Base-by-base conservation (phyloP, 2,888 invertebrate species). In the Mesorhabditis sp. region DNA sequence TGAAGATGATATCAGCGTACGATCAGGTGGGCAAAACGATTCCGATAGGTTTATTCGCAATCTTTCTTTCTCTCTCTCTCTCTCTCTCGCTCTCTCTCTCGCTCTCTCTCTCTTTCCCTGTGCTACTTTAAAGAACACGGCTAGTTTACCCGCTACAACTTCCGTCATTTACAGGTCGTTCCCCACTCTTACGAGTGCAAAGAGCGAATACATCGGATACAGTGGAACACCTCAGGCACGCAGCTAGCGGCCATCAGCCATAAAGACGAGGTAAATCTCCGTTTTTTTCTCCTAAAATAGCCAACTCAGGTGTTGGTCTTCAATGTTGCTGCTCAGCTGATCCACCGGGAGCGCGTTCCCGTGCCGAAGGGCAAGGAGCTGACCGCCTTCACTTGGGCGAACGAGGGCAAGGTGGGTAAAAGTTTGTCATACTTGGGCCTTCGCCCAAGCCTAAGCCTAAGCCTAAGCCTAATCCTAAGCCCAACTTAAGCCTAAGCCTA, bases 351-450 rank as follows among this genome's bases (percentile, higher is more conserved):
- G 13, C 50, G 68, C 13, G 66, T 75, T 5, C 4, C 67, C 10
- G 28, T 70, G 3, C 44, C 70, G 13, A 15, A 15, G 15, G 72
- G 65, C 5, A 71, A 74, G 58, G 69, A 68, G 43, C 66, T 96
- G 68, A 92, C 94, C 67, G 94, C 95, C 2, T 88, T 98, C 84
- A 96, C 96, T 6, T 98, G 97, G 97, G 97, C 95, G 44, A 96
- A 97, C 89, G 95, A 95, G 86, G 97, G 96, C 86, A 50, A 50
- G 58, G 58, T 50, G 7, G 7, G 58, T 7, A 13, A n/a, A 50
- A n/a, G 58, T 13, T 13, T 50, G 7, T 50, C 7, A 50, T n/a
- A 50, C 7, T 50, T n/a, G n/a, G n/a, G n/a, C 42, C 10, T 28
- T 28, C 41, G n/a, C 58, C 58, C 58, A n/a, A n/a, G 10, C 7